Base-by-base conservation (phyloP, 2,797 vertebrate species). In the Odontamblyopus lacepedii region DNA sequence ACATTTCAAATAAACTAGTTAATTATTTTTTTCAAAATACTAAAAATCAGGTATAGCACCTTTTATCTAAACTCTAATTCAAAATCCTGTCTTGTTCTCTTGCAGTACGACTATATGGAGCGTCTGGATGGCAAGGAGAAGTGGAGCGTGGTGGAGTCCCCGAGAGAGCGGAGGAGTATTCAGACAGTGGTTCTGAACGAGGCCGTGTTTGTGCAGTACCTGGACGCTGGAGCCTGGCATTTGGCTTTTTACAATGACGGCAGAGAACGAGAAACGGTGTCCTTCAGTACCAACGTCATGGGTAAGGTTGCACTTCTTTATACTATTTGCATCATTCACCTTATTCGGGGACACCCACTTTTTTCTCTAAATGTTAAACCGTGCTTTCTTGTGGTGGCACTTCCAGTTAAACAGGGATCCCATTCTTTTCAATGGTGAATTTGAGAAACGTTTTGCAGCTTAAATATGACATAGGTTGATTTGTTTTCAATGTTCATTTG, bases 161-260 rank as follows among this genome's bases (percentile, higher is more conserved):
- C 97, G 0, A 88, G 97, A 70, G 97, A 99, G 16, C 94, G 97
- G 3, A 94, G 98, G 30, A 99, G 97, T 85, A 95, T 98, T 74
- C 98, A 99, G 83, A 99, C 97, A 0, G 94, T 99, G 38, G 96
- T 99, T 11, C 96, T 98, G 81, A 99, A 99, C 3, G 98, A 99
- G 83, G 98, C 98, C 0, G 96, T 98, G 84, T 99, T 99, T 64
- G 97, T 98, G 38, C 98, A 99, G 67, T 99, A 96, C 92, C 83
- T 99, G 93, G 97, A 99, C 2, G 94, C 95, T 13, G 97, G 98
- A 1, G 91, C 96, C 72, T 99, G 98, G 98, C 97, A 99, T 89
- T 91, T 99, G 89, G 98, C 98, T 2, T 98, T 99, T 91, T 99
- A 99, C 93, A 99, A 99, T 0, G 98, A 99, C 0, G 97, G 97